A percentile compares a stretch with the other conserved stretches of the same genome.
These are phyloP conservation scores for Palythoa heliodiscus DNA, from an alignment of 92 coral and sea anemone species.

Conservation along the genomic window DNA sequence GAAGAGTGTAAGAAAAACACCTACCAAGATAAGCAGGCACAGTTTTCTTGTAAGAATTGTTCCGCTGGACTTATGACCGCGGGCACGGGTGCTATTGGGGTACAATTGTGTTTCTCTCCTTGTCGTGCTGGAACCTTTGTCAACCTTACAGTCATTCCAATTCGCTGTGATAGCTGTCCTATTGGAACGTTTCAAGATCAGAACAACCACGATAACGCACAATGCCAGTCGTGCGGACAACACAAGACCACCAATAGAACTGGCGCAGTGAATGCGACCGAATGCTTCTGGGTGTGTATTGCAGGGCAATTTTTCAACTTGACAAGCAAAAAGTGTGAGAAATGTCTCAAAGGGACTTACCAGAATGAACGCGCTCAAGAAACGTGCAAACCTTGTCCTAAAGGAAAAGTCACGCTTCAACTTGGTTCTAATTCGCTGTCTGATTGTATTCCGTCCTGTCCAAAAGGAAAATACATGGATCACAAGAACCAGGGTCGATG, in stretches of 20 bases:
- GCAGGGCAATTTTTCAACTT: conserved; percentile 21
- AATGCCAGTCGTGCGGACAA: conserved; percentile 22
- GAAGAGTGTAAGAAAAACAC: conserved; percentile 25
- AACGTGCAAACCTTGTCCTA: conserved; percentile 28
- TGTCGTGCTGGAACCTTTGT: conserved; percentile 18
- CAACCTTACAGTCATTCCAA: conserved; percentile 18
- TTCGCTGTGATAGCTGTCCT: conserved; percentile 17
- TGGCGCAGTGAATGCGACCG: not conserved
- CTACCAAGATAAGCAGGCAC: conserved; percentile 23
- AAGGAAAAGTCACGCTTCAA: conserved; percentile 24
- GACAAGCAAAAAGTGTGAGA: conserved; percentile 28
- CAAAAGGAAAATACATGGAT: conserved; percentile 28
- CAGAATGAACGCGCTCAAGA: conserved; percentile 43
- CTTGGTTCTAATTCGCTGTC: not conserved
- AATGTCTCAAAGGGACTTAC: conserved; percentile 26
- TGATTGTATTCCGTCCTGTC: conserved; percentile 32
- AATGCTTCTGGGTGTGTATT: conserved; percentile 33
- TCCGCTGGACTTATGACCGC: conserved; percentile 21
- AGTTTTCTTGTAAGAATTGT: conserved; percentile 26
- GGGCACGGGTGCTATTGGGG: not conserved
- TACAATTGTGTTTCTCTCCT: conserved; percentile 28
- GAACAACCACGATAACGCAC: conserved; percentile 3
- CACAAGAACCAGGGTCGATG: conserved; percentile 28
- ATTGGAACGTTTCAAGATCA: conserved; percentile 27
- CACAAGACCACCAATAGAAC: conserved; percentile 31